phyloP scores from a whole-genome alignment of 2,888 invertebrate species.

The Calliopum simillimum region DNA sequence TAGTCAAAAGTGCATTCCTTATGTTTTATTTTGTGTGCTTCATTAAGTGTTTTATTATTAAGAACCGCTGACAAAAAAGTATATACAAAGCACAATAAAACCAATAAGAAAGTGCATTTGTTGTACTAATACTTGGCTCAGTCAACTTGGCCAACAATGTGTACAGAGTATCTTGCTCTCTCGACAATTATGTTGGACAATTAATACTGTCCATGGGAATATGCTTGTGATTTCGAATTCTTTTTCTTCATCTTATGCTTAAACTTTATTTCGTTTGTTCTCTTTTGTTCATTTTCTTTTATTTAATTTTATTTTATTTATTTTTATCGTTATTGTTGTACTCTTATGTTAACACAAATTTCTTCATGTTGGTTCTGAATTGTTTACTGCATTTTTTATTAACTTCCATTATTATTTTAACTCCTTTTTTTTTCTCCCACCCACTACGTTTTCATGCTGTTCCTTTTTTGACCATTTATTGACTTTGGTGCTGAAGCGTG shows the following conservation, averaged over 20 bases:
- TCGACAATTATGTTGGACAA: slow-evolving; percentile 39
- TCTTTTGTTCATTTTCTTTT: no score
- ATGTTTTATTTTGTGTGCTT: no score
- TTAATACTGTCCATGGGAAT: slow-evolving; percentile 40
- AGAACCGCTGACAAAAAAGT: slow-evolving; percentile 16
- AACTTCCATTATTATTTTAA: slow-evolving; percentile 31
- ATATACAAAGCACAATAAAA: slow-evolving; percentile 18
- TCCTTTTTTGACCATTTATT: slow-evolving; percentile 10
- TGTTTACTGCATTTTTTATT: slow-evolving; percentile 38
- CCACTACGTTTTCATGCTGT: background rate
- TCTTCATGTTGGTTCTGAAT: slow-evolving; percentile 35
- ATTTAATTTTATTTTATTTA: slow-evolving; percentile 19
- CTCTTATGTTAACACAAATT: slow-evolving; percentile 36
- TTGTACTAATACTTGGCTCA: background rate
- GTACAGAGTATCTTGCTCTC: slow-evolving; percentile 16
- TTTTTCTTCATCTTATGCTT: background rate
- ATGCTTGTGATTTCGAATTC: slow-evolving; percentile 15
- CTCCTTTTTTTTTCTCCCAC: background rate
- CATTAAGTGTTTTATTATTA: background rate
- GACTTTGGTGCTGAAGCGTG: slow-evolving; percentile 1
- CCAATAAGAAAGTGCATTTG: slow-evolving; percentile 5
- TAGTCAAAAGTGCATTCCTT: no score
- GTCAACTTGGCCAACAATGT: background rate
- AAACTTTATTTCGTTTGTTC: background rate
- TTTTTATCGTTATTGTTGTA: slow-evolving; percentile 26